Base-by-base conservation (phyloP, 2,113 vertebrate genomes). In the Oryzias curvinotus region DNA sequence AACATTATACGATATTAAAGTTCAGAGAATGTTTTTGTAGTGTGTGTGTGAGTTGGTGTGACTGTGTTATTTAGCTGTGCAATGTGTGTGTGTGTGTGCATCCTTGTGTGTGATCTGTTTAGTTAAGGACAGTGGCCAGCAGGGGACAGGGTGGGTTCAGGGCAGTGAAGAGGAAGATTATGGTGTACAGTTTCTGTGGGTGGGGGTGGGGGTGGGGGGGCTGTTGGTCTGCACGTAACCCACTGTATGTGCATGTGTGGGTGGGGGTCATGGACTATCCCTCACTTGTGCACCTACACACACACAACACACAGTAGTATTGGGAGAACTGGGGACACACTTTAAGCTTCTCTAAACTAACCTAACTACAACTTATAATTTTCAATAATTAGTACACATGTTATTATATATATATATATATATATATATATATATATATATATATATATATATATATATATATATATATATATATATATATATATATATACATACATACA, bases 101-200 rank as follows among this genome's bases (percentile, higher is more conserved):
- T 69, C 57, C 70, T 64, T 74, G 62, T 49, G 42, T 71, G 50
- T 54, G 46, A 52, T 78, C 76, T 80, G 77, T 90, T 82, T 86
- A 71, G 79, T 78, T 82, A 80, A 85, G 83, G 86, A 85, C 85
- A 83, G 85, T 85, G 78, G 77, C 88, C 88, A 89, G 86, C 85
- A 88, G 87, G 88, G 88, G 85, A 88, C 85, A 88, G 86, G 85
- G 85, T 89, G 87, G 85, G 87, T 87, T 88, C 80, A 89, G 84
- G 81, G 71, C 81, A 88, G 77, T 69, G 68, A 57, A 85, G 82
- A 80, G 75, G 62, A 71, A 76, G 81, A 88, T 78, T 82, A 81
- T 84, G 80, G 84, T 87, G 72, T 89, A 87, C 69, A 78, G 67
- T 84, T 89, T 90, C 88, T 76, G 74, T 60, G 61, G 76, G 78